Conservation (phyloP, 2,888 invertebrate genomes). For the Heliconius ethilla region DNA sequence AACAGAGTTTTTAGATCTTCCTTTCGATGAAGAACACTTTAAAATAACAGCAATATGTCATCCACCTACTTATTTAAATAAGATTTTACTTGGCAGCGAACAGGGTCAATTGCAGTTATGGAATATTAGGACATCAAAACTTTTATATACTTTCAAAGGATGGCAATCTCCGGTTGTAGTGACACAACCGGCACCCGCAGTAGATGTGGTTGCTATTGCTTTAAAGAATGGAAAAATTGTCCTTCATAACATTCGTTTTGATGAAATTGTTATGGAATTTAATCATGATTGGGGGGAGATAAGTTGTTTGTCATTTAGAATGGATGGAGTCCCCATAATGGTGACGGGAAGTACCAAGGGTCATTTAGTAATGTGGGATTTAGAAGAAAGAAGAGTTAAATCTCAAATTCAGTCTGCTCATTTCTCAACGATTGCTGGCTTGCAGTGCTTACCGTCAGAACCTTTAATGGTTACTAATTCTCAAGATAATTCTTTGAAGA, state of each 20-base stretch:
- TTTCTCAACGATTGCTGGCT: constrained; percentile 86
- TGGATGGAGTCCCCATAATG: constrained; percentile 93
- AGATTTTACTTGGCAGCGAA: constrained; percentile 92
- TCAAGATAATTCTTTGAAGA: constrained; percentile 95
- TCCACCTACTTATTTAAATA: constrained; percentile 97
- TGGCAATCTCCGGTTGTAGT: constrained; percentile 88
- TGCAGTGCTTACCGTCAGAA: constrained; percentile 92
- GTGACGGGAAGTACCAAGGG: constrained; percentile 91
- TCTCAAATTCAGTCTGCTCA: constrained; percentile 93
- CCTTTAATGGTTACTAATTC: constrained; percentile 95
- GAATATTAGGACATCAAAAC: constrained; percentile 91
- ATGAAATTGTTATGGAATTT: constrained; percentile 91
- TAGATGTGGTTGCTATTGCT: constrained; percentile 95
- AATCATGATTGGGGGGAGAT: constrained; percentile 96
- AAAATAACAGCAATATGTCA: constrained; percentile 92
- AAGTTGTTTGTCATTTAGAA: constrained; percentile 91
- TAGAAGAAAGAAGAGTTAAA: constrained; percentile 89
- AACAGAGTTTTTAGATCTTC: constrained; percentile 85
- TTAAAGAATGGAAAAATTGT: constrained; percentile 90
- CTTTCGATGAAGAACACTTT: constrained; percentile 86
- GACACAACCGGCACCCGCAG: constrained; percentile 93
- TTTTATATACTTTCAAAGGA: constrained; percentile 89
- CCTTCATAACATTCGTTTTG: constrained; percentile 92
- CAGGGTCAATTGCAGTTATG: constrained; percentile 93
- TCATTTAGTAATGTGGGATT: constrained; percentile 96